phyloP scores from a whole-genome alignment of 2,797 vertebrate species.

The Catharus ustulatus region DNA sequence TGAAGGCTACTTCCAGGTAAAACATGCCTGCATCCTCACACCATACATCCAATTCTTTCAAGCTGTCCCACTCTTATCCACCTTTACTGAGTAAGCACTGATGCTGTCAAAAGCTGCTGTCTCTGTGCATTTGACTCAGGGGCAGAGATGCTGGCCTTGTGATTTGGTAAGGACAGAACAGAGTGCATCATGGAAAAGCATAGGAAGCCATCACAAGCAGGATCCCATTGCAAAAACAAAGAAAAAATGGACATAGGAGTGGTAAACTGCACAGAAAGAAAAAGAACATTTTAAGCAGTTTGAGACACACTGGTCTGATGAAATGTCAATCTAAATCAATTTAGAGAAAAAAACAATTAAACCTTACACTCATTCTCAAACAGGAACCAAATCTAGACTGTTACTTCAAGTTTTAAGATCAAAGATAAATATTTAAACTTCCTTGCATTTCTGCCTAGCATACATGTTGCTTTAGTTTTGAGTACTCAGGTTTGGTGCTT shows the following conservation, averaged over 20 bases:
- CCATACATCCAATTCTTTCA: background rate
- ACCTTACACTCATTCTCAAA: background rate
- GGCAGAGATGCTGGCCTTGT: background rate
- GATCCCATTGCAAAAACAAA: background rate
- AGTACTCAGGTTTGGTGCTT: background rate
- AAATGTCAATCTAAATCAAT: background rate
- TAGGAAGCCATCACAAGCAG: background rate
- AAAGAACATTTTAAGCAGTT: background rate
- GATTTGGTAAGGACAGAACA: background rate
- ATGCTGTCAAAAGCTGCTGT: background rate
- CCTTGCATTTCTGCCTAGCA: background rate
- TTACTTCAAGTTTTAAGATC: background rate
- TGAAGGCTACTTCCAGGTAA: background rate
- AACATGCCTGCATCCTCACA: background rate
- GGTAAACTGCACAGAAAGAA: background rate
- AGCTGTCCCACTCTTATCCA: background rate
- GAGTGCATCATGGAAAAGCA: fast-evolving
- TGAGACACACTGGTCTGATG: background rate
- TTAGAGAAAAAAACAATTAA: background rate
- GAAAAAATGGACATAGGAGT: background rate
- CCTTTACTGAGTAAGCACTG: background rate
- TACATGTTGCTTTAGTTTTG: background rate
- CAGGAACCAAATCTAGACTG: background rate
- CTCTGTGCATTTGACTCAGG: background rate
- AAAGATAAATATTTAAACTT: background rate